Evolutionary conservation across 1,140 invertebrate genomes (phyloP), one percentile per base, ranked within the genome.

Genomic region (Adoxophyes honmai): DNA sequence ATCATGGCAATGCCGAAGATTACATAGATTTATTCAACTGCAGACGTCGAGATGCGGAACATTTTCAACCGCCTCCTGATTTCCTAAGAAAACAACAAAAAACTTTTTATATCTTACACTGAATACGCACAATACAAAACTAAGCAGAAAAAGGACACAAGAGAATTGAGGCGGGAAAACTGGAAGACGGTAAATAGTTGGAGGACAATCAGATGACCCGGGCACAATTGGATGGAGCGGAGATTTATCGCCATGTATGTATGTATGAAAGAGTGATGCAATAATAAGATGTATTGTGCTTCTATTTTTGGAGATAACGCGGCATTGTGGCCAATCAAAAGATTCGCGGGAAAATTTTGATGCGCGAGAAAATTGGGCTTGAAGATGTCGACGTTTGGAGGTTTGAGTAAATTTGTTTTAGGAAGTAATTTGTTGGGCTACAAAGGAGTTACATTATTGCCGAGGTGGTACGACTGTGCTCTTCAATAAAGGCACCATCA

Each of bases 81-180:
- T 28, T 28, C 21, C 21, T 28, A 4, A 0, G 21, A 11, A 48
- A 44, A 48, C 21, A 48, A 28, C 42, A 18, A 44, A 44, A 44
- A 44, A 44, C 15, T 44, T 44, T 28, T 44, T 11, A 21, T 44
- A 21, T 44, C 39, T 15, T n/a, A 9, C 15, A 44, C 14, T 44
- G 15, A 8, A 34, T 39, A 52, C 57, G 55, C 52, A 60, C 53
- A 72, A 74, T 65, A 78, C 69, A 76, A 48, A 48, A 75, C 73
- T 68, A 68, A 72, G 74, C 69, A 78, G 66, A 78, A 77, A 61
- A 60, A 66, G 61, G 58, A 76, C 72, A 80, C 74, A 71, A 66
- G 71, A 79, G 76, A 83, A 81, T 75, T 79, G 72, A 82, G 80
- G 74, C 68, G 64, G 69, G 72, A 70, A 75, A 78, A 73, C 69